phyloP scores from a whole-genome alignment of 2,113 vertebrate species.

The Pelecanoides urinatrix region DNA sequence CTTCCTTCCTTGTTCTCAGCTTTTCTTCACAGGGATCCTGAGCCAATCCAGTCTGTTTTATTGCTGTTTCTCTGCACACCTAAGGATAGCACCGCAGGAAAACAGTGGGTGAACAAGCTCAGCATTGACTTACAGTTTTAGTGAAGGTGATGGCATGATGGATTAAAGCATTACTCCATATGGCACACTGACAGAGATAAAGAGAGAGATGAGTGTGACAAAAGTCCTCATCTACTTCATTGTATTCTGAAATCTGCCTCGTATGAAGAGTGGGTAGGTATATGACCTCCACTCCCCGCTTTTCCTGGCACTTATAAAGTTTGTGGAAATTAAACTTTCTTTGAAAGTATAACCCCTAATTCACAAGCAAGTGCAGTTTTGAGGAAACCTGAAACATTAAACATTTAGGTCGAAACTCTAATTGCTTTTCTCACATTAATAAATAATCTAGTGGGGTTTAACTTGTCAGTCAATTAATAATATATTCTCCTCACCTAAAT shows the following conservation, averaged over 20 bases:
- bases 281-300: neutral
- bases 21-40: slow-evolving; percentile 4
- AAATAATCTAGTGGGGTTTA: neutral
- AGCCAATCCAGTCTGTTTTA: slow-evolving; percentile 7
- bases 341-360: neutral
- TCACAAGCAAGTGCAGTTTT: neutral
- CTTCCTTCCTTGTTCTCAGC: neutral
- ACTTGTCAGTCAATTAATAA: neutral
- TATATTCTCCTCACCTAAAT: neutral
- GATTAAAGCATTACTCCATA: slow-evolving; percentile 4
- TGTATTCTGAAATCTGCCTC: neutral
- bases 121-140: slow-evolving; percentile 13
- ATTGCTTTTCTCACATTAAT: neutral
- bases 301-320: neutral
- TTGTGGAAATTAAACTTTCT: neutral
- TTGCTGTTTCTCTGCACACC: slow-evolving; percentile 17
- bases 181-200: neutral
- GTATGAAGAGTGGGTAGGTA: neutral
- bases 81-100: neutral
- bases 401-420: neutral
- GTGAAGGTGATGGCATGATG: neutral
- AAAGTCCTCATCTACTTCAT: neutral
- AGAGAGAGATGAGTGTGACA: neutral
- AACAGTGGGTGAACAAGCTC: neutral
- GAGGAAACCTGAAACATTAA: neutral